Base-by-base conservation (phyloP, 1,140 invertebrate genomes). In the Tetraneura akinire region DNA sequence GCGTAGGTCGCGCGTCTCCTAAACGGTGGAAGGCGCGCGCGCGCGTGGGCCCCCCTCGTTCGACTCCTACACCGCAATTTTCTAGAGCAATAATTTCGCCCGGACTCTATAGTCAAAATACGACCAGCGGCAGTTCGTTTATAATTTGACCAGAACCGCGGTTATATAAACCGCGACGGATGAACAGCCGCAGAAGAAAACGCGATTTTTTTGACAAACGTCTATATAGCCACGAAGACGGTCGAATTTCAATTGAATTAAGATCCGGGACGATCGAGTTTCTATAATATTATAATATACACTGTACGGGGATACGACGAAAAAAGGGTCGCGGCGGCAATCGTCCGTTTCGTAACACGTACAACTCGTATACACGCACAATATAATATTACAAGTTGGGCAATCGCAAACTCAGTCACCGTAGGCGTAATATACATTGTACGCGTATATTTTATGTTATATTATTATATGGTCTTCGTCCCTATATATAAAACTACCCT, bases 41-140 rank as follows among this genome's bases (percentile, higher is more conserved):
- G 23, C 23, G 68, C 68, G 68, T 71, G 68, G 68, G 68, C 68
- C 23, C 23, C 45, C 16, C 68, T 51, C 9, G 68, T n/a, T 9
- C 66, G 37, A 47, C 45, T 70, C 66, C 66, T 70, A 49, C 66
- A 21, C 23, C 45, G 23, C 13, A 13, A 9, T 49, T 70, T 70
- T 49, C 66, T 70, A 47, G 42, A 70, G 42, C 66, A 47, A 26
- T 37, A 37, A 37, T 37, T 49, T 21, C 37, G 14, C 23, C 13
- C 66, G 66, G 64, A 68, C 37, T 68, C 37, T 45, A n/a, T n/a
- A 37, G 64, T 68, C 64, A 45, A 68, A 68, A 68, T 45, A 68
- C 64, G 37, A 68, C 62, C 62, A 18, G 32, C 18, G 32, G 62
- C 62, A 32, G 10, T 64, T 32, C 60, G 29, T 64, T n/a, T 29